Base-by-base conservation (phyloP, 2,797 vertebrate genomes). In the Loriculus beryllinus region DNA sequence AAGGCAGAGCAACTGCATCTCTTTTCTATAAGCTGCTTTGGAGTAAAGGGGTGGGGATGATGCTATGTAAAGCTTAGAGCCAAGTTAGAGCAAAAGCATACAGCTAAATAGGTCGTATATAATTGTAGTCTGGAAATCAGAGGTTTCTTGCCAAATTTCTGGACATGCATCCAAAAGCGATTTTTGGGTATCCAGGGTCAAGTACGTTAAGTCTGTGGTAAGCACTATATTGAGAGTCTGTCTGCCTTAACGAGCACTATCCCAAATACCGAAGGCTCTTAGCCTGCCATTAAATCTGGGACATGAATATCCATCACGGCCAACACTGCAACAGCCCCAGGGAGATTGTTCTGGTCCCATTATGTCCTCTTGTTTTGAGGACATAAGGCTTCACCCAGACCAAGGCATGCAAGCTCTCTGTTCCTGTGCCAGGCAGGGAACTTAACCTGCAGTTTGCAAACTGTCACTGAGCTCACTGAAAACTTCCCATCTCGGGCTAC, bases 351-450 rank as follows among this genome's bases (percentile, higher is more conserved):
- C 33, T 68, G 40, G 21, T 77, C 52, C 45, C 47, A n/a, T 4
- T 0, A 25, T n/a, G 21, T 39, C 37, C 39, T 84, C 67, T 26
- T 54, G 43, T 68, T 48, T 16, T 23, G 31, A 40, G 31, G 17
- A 40, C 2, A 3, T 19, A 25, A 83, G 16, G 14, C 47, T 64
- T 72, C 51, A 67, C 29, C 37, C 47, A 60, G 14, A 15, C 20
- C 18, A n/a, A 23, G 13, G 4, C 0, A 0, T 28, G 28, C 21
- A 23, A 23, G 4, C 14, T 54, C 56, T 77, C 23, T 10, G 2
- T 29, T 56, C 17, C 84, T 4, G 2, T n/a, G 37, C 12, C 39
- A 26, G 63, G 40, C 49, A 43, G 15, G 72, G 69, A 81, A 68
- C 21, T 62, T 51, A 84, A 84, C 43, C 77, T 86, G 70, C 33